phyloP scores from a whole-genome alignment of 2,797 vertebrate genomes.

The Tadarida brasiliensis region DNA sequence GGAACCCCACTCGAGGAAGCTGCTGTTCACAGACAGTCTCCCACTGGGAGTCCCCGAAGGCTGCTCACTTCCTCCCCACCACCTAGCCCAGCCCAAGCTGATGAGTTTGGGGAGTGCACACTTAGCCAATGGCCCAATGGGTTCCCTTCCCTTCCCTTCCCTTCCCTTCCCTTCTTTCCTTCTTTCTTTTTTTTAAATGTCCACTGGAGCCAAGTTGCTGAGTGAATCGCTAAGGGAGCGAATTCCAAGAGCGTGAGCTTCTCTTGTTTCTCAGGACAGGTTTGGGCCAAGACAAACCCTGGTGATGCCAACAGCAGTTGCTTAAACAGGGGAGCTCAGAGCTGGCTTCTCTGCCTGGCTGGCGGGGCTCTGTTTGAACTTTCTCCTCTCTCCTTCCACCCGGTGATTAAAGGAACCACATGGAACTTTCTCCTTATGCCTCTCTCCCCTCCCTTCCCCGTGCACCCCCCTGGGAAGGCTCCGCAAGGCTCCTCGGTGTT shows the following conservation, averaged over 20 bases:
- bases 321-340: constrained; percentile 74
- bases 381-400: constrained; percentile 61
- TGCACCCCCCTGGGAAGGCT: background rate
- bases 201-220: constrained; percentile 83
- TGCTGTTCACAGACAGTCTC: background rate
- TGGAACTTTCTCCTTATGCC: background rate
- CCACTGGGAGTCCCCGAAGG: accelerated
- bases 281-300: constrained; percentile 86
- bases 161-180: background rate
- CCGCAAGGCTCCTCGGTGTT: background rate
- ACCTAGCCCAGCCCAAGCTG: background rate
- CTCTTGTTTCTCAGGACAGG: constrained; percentile 86
- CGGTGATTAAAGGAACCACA: constrained; percentile 52
- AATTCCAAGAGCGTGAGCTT: constrained; percentile 86
- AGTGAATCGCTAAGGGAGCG: constrained; percentile 83
- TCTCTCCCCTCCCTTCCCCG: background rate
- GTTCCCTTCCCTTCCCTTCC: background rate
- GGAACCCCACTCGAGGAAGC: background rate
- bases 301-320: constrained; percentile 82
- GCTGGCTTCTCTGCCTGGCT: constrained; percentile 68
- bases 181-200: constrained; percentile 51
- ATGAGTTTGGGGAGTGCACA: background rate
- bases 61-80: background rate
- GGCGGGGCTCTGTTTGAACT: constrained; percentile 42
- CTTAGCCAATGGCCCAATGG: background rate